Evolutionary conservation across 2,113 vertebrate species (phyloP).

Genomic region (Daboia siamensis): DNA sequence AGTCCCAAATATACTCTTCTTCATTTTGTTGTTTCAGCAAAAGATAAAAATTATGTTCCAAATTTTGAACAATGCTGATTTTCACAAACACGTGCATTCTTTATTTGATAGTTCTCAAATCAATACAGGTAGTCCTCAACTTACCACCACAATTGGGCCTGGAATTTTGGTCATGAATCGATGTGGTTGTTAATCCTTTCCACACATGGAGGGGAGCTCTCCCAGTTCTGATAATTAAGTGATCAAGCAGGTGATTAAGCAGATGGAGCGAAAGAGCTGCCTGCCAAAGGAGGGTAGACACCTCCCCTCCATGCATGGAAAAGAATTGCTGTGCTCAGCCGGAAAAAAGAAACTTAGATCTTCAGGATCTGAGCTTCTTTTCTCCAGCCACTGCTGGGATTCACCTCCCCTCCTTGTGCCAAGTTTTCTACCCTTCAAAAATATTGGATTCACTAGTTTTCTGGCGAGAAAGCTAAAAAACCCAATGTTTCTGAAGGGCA

Average conservation of each 20-base stretch:
- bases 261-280: not conserved
- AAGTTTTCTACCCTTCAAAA: not conserved
- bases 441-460: not conserved
- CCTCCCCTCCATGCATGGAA: not conserved
- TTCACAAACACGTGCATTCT: not conserved
- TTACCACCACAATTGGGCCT: not conserved
- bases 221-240: not conserved
- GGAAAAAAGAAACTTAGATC: not conserved
- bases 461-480: not conserved
- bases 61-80: not conserved
- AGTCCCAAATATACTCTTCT: not conserved
- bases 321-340: not conserved
- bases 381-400: not conserved
- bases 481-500: not conserved
- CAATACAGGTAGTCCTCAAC: not conserved
- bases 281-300: not conserved
- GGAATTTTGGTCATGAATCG: too few species aligned
- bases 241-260: not conserved
- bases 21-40: not conserved
- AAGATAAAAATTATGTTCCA: not conserved
- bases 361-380: not conserved
- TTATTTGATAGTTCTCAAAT: not conserved
- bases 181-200: too few species aligned
- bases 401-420: not conserved
- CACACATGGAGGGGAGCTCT: not conserved